These are phyloP conservation scores for Maconellicoccus hirsutus DNA, from an alignment of 1,140 invertebrate species.

Conservation along the genomic window DNA sequence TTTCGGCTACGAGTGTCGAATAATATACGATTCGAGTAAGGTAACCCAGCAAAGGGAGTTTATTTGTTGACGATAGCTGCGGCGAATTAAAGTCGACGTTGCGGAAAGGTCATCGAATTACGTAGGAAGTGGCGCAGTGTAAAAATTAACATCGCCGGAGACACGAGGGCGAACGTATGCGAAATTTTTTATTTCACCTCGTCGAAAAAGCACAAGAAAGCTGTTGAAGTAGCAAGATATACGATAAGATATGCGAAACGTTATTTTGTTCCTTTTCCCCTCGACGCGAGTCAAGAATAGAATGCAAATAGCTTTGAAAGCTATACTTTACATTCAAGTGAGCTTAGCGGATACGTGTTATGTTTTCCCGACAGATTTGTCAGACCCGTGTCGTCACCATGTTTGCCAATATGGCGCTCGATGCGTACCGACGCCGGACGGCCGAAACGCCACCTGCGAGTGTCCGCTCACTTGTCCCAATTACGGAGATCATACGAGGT, in stretches of 20 bases:
- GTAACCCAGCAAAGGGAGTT: too few species aligned
- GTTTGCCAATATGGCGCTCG: slow-evolving; percentile 25
- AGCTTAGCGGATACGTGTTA: slow-evolving; percentile 24
- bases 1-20: neutral
- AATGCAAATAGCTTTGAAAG: slow-evolving; percentile 19
- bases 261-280: slow-evolving; percentile 20
- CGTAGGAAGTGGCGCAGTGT: neutral
- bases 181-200: slow-evolving; percentile 1
- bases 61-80: too few species aligned
- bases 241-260: slow-evolving; percentile 12
- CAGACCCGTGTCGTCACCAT: slow-evolving; percentile 24
- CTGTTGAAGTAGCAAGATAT: neutral
- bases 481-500: slow-evolving; percentile 17
- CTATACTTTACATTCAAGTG: slow-evolving; percentile 19
- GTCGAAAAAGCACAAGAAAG: neutral
- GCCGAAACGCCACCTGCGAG: slow-evolving; percentile 16
- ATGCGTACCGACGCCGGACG: slow-evolving; percentile 23
- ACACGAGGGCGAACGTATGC: neutral
- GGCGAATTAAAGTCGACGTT: too few species aligned
- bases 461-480: slow-evolving; percentile 21
- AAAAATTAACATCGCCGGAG: too few species aligned
- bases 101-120: neutral
- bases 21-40: too few species aligned
- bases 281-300: slow-evolving; percentile 14
- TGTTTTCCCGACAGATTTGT: slow-evolving; percentile 25